Conservation (phyloP, 2,797 vertebrate genomes). For the Bradypodion pumilum region DNA sequence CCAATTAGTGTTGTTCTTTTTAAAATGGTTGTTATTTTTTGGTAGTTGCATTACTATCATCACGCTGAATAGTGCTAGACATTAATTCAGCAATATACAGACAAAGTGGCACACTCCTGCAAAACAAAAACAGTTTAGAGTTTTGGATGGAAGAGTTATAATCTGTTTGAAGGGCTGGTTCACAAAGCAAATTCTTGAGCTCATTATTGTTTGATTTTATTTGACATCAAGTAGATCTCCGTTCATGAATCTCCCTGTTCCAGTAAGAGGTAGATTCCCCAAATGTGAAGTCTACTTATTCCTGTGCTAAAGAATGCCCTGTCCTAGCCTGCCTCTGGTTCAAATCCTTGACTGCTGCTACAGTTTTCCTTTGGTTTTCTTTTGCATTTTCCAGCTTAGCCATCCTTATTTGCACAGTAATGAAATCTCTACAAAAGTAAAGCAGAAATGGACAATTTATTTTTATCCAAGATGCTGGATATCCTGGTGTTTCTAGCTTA, state of each 20-base stretch:
- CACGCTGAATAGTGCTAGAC: too few relatives aligned
- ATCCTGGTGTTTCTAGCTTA: background rate
- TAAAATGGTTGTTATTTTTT: too few relatives aligned
- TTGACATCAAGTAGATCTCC: background rate
- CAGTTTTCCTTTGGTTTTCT: background rate
- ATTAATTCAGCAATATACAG: too few relatives aligned
- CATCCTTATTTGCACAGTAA: background rate
- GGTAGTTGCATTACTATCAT: too few relatives aligned
- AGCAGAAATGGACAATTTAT: fast-evolving
- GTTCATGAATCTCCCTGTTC: background rate
- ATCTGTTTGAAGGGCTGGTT: background rate
- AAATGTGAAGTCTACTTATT: too few relatives aligned
- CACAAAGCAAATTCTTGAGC: background rate
- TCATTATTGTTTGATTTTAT: background rate
- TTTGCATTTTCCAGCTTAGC: background rate
- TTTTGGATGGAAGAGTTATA: background rate
- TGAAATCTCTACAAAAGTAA: background rate
- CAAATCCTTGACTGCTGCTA: background rate
- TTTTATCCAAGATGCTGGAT: background rate
- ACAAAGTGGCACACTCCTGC: background rate
- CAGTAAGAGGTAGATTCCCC: background rate
- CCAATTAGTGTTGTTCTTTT: too few relatives aligned
- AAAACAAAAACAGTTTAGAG: background rate
- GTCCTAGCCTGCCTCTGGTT: background rate
- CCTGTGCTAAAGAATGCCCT: background rate